A percentile compares a stretch with the other conserved stretches of the same genome.
phyloP scores from a whole-genome alignment of 2,113 vertebrate genomes.

The Mesitornis unicolor region DNA sequence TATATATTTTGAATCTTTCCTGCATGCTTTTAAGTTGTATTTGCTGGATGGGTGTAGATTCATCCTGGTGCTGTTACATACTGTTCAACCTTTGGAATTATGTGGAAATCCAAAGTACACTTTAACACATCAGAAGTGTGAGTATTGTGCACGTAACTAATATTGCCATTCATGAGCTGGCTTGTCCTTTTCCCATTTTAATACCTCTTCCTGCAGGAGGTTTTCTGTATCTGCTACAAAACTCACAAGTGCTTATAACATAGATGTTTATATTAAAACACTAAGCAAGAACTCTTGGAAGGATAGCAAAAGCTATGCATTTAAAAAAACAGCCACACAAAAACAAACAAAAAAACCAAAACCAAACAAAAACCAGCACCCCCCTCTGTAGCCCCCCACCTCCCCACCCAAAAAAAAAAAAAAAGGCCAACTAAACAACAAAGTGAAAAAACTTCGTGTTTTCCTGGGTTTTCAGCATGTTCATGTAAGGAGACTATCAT shows the following conservation, averaged over 20 bases:
- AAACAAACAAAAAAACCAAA: not conserved
- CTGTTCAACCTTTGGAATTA: not conserved
- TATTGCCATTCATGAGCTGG: not conserved
- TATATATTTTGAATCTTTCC: not conserved
- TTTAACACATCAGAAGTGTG: not conserved
- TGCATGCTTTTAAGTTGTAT: not conserved
- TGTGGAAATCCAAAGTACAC: not conserved
- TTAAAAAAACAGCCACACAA: no score
- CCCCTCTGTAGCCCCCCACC: no score
- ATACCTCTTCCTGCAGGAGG: not conserved
- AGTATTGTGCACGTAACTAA: not conserved
- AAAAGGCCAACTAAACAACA: no score
- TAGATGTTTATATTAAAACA: not conserved
- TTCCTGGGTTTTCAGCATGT: not conserved
- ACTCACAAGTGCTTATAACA: not conserved
- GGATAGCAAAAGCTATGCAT: not conserved
- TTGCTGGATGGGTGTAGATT: not conserved
- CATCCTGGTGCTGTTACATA: not conserved
- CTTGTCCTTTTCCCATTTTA: not conserved
- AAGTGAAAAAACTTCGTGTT: accelerated
- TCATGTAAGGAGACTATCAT: not conserved
- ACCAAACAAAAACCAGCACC: no score
- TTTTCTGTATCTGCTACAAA: no score
- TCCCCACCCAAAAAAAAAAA: no score
- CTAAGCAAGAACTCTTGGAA: not conserved